These are phyloP conservation scores for Siniperca obscura DNA, from an alignment of 2,797 vertebrate genomes.

Conservation along the genomic window DNA sequence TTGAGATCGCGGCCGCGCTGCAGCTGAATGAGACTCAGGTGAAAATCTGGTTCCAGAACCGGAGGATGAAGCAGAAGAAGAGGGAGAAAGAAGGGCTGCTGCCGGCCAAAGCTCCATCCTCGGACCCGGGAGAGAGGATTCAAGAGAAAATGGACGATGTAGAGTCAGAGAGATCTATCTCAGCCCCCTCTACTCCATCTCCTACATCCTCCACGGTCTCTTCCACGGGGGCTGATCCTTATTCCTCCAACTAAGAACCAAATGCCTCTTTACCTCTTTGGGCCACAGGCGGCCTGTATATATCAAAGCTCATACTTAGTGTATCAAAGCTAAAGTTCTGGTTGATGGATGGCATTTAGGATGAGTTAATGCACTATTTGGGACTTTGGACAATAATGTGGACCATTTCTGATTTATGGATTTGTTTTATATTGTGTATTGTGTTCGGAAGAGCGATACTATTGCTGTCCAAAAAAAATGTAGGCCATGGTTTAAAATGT, in stretches of 20 bases:
- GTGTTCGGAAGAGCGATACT: conserved; percentile 52
- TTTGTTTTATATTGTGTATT: conserved; percentile 86
- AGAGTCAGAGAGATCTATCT: conserved; percentile 91
- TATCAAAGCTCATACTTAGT: conserved; percentile 51
- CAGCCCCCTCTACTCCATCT: conserved; percentile 91
- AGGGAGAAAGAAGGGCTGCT: conserved; percentile 95
- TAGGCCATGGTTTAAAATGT: conserved; percentile 36
- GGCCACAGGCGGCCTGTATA: conserved; percentile 41
- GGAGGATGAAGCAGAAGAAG: conserved; percentile 99
- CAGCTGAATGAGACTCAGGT: conserved; percentile 99
- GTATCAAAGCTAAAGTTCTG: conserved; percentile 48
- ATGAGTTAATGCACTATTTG: conserved; percentile 85
- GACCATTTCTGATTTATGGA: conserved; percentile 67
- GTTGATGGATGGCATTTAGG: conserved; percentile 42
- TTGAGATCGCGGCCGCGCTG: conserved; percentile 95
- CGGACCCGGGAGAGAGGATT: conserved; percentile 83
- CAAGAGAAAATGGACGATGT: conserved; percentile 91
- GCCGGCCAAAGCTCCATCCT: conserved; percentile 82
- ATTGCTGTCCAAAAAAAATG: conserved; percentile 34
- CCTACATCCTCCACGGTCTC: conserved; percentile 88
- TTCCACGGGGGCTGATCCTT: conserved; percentile 85
- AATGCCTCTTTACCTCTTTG: conserved; percentile 31
- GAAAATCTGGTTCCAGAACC: conserved; percentile 99
- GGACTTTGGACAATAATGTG: conserved; percentile 78
- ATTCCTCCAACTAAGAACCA: conserved; percentile 78